Base-by-base conservation (phyloP, 1,140 invertebrate species). In the Pygmarrhopalites habei region DNA sequence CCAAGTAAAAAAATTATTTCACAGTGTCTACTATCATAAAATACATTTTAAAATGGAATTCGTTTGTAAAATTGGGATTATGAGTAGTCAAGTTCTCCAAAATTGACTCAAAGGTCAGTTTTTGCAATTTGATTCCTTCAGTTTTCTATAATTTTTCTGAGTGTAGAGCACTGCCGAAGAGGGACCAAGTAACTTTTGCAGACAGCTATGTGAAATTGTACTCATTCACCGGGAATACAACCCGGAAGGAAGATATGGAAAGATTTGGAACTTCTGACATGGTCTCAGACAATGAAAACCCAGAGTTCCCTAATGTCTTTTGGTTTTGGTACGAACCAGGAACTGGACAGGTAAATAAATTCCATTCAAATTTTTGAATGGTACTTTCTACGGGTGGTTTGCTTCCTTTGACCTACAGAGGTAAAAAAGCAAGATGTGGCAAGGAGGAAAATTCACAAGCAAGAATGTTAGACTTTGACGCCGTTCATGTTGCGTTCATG, bases 301-400 rank as follows among this genome's bases (percentile, higher is more conserved):
- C 51, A 4, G 51, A 55, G 5, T 55, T 21, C 17, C 51, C 51
- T 17, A 26, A 55, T 28, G 29, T 55, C 23, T 55, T 55, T 32
- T 55, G 51, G 51, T 55, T 55, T 21, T 55, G 51, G 51, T 55
- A 32, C 15, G 25, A 55, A 32, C 51, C 51, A 7, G 21, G 26
- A 28, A 15, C 15, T 7, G 21, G 21, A 10, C 51, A 55, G 26
- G 47, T 49, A 23, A 10, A 21, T 49, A 49, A 49, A 23, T 19
- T 49, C 47, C 47, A 14, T n/a, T 23, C 14, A 12, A 15, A 49
- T 12, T n/a, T 49, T 23, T 41, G n/a, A 12, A n/a, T n/a, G 39
- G 39, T 41, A 41, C 12, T 41, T 41, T 41, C n/a, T 12, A 41
- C 12, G 12, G 39, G 12, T 12, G 12, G 12, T 41, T 41, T 12